phyloP scores from a whole-genome alignment of 2,888 invertebrate genomes.

The Troides aeacus region DNA sequence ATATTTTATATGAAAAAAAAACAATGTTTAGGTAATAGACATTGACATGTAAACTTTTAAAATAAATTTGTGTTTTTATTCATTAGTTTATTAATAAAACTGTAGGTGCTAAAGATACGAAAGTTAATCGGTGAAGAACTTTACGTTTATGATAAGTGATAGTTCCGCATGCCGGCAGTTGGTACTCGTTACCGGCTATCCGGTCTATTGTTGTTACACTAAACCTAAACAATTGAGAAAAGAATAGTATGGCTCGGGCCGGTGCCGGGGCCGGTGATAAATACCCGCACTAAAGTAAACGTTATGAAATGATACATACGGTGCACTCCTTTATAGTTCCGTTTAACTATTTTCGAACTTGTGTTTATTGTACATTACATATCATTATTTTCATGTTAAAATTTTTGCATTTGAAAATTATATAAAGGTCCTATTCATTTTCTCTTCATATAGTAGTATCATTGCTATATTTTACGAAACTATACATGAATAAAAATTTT shows the following conservation, averaged over 20 bases:
- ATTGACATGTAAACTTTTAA: no score
- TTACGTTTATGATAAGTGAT: slow-evolving; percentile 23
- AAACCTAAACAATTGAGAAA: slow-evolving; percentile 60
- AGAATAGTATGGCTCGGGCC: slow-evolving; percentile 64
- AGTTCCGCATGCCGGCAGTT: slow-evolving; percentile 47
- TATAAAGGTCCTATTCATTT: no score
- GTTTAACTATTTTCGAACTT: slow-evolving; percentile 39
- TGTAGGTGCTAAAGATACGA: no score
- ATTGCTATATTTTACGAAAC: no score
- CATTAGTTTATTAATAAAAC: no score
- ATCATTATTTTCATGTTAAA: no score
- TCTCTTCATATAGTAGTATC: no score
- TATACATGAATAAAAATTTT: no score
- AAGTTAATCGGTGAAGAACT: no score
- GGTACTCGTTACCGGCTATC: slow-evolving; percentile 56
- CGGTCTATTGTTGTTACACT: slow-evolving; percentile 57
- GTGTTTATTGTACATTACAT: slow-evolving; percentile 9
- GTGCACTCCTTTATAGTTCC: slow-evolving; percentile 40
- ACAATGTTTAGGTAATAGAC: not conserved
- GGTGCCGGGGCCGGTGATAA: slow-evolving; percentile 56
- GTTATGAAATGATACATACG: slow-evolving; percentile 69
- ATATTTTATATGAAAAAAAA: not conserved
- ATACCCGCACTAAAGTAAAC: slow-evolving; percentile 57
- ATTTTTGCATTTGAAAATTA: no score
- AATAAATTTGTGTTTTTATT: no score